Evolutionary conservation across 1,140 invertebrate species (phyloP), one percentile per base, ranked within the genome.

Genomic region (Drosophila chauvacae): DNA sequence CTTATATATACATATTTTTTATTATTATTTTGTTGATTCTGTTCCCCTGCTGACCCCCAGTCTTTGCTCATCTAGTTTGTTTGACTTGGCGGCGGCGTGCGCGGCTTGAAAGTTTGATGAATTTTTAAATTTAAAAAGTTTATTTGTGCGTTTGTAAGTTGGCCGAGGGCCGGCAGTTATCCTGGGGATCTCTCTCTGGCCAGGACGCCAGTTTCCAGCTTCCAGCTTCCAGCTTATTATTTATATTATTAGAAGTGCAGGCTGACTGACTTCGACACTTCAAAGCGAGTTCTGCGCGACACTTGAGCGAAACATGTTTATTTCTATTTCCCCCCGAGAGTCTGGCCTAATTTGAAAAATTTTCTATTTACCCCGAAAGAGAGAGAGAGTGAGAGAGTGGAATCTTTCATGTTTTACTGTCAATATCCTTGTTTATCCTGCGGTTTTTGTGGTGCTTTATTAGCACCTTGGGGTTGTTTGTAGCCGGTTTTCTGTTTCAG

Each of bases 81-180:
- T 84, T 84, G 85, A 78, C 77, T 72, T 72, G 53, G 30, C 37
- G 59, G 39, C 39, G 42, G 56, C 65, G 23, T 33, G 59, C 66
- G 23, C 45, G 45, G 85, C 62, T 81, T 85, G 77, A 90, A 90
- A 90, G 85, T 90, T 90, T 90, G 85, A 90, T 90, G 85, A 90
- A 90, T 90, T 90, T 90, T 90, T 90, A 90, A 90, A 90, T 90
- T 90, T 90, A 85, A 90, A 90, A 90, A 90, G 85, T 87, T 90
- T 90, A 90, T 90, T 88, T 90, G 85, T 68, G 84, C 80, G 78
- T 82, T 82, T 71, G 79, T 76, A 86, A 86, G 82, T 85, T 85
- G 28, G 82, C 63, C 57, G 83, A 57, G 73, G 47, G 63, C 64
- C 48, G 64, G 20, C 50, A 33, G 50, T 44, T 37, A 48, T 48